Percentiles rank a stretch among this genome's conserved stretches.
These are phyloP conservation scores for Drosophila littoralis DNA, from an alignment of 1,140 invertebrate genomes.

Conservation along the genomic window DNA sequence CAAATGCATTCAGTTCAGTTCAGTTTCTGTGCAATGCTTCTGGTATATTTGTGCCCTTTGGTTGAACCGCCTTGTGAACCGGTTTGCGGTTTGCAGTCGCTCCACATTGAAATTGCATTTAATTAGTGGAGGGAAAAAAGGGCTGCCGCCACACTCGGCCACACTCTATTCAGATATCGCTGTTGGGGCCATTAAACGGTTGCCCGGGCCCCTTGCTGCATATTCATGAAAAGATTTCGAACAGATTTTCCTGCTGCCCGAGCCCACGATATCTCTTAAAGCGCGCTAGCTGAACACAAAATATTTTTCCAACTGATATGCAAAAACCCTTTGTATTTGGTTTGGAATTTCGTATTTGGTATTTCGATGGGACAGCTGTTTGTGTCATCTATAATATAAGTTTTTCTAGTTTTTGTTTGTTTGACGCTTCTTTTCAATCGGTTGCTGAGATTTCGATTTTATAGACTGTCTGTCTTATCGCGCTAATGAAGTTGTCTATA, in stretches of 20 bases:
- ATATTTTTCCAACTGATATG: conserved; percentile 65
- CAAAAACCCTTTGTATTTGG: conserved; percentile 51
- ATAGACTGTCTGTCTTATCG: conserved; percentile 63
- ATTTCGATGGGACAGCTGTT: conserved; percentile 56
- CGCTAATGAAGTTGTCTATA: conserved; percentile 78
- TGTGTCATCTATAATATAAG: conserved; percentile 65
- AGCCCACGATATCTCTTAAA: conserved; percentile 45
- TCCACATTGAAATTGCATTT: conserved; percentile 66
- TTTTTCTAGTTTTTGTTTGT: conserved; percentile 16
- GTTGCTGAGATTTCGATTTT: conserved; percentile 56
- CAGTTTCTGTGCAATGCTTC: conserved; percentile 22
- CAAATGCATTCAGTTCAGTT: conserved; percentile 14
- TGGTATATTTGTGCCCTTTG: conserved; percentile 34
- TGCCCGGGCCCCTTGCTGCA: conserved; percentile 33
- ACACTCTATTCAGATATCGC: conserved; percentile 29
- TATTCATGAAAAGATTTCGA: conserved; percentile 54
- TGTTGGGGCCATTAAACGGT: conserved; percentile 47
- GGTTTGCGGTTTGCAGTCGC: conserved; percentile 38
- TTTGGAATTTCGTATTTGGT: conserved; percentile 13
- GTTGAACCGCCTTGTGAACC: conserved; percentile 41
- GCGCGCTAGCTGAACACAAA: conserved; percentile 54
- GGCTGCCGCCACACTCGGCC: conserved; percentile 24
- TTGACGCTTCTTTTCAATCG: conserved; percentile 18
- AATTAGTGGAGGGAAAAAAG: conserved; percentile 52
- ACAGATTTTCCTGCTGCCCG: conserved; percentile 2